Base-by-base conservation (phyloP, 2,888 invertebrate genomes). In the Lysandra coridon region DNA sequence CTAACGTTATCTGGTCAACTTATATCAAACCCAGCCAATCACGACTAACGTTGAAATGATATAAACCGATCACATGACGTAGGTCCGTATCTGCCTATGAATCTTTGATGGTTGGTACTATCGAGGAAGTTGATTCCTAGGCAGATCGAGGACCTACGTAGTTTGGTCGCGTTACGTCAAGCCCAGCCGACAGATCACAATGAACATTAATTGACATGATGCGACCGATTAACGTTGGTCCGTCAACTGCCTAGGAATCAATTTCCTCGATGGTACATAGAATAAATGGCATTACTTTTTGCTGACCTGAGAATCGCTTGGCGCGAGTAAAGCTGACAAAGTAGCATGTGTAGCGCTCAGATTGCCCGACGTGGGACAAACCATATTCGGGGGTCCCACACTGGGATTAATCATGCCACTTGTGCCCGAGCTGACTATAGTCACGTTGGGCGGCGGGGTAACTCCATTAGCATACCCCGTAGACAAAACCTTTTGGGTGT, bases 291-390 rank as follows among this genome's bases (percentile, higher is more conserved):
- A 73, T 78, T 81, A 83, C 79, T 83, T 83, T 80, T 83, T 83
- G 76, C 80, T 83, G 17, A 83, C 80, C 79, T 87, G 85, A 12
- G 80, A 81, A 78, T 86, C 88, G 79, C 81, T 87, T 1, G 94
- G 92, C 57, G 94, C 87, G 79, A 94, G 84, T 80, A 94, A 83
- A 78, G 95, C 95, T 0, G 95, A 94, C 4, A 95, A 83, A 0
- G 95, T 95, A 6, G 95, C 95, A 80, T 95, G 95, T 0, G 95
- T 94, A 4, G 95, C 95, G 80, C 95, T 95, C 74, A 95, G 84
- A 60, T 91, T 94, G 6, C 94, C 93, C 6, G 93, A 88, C 1
- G 92, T 87, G 1, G 91, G 89, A 78, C 88, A 92, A 0, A 88
- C 86, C 0, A 92, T 88, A 80, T 89, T 91, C 1, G 88, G 84